phyloP scores from a whole-genome alignment of 2,797 vertebrate genomes.

The Cossypha polioptera region DNA sequence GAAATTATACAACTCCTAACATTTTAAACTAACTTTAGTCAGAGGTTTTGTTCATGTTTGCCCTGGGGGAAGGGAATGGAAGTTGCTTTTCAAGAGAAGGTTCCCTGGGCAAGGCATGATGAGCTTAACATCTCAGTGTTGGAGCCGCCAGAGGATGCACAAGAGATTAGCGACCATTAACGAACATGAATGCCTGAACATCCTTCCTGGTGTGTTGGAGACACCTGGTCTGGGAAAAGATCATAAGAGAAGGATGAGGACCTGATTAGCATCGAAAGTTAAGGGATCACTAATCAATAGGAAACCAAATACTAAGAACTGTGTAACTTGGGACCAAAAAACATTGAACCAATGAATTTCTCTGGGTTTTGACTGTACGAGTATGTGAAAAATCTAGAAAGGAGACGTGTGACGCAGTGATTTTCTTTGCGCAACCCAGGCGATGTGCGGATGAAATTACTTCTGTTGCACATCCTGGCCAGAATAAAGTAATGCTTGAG shows the following conservation, averaged over 20 bases:
- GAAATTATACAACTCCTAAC: neutral
- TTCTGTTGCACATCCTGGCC: neutral
- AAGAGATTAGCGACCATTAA: neutral
- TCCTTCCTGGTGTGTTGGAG: neutral
- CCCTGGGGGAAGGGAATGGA: neutral
- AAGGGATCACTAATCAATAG: neutral
- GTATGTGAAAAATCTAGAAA: neutral
- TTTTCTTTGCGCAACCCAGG: neutral
- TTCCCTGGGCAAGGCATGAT: neutral
- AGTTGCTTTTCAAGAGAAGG: neutral
- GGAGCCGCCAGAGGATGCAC: neutral
- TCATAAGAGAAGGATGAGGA: neutral
- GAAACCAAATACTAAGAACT: neutral
- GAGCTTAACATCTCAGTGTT: neutral
- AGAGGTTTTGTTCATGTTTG: neutral
- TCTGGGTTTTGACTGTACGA: neutral
- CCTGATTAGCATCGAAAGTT: neutral
- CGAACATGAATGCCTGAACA: rapidly evolving
- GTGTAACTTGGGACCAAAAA: neutral
- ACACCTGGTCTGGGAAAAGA: neutral
- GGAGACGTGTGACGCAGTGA: neutral
- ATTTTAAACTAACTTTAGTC: neutral
- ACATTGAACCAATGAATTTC: neutral
- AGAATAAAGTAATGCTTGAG: neutral
- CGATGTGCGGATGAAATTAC: neutral